These are phyloP conservation scores for Noctua pronuba DNA, from an alignment of 2,888 invertebrate species.

Conservation along the genomic window DNA sequence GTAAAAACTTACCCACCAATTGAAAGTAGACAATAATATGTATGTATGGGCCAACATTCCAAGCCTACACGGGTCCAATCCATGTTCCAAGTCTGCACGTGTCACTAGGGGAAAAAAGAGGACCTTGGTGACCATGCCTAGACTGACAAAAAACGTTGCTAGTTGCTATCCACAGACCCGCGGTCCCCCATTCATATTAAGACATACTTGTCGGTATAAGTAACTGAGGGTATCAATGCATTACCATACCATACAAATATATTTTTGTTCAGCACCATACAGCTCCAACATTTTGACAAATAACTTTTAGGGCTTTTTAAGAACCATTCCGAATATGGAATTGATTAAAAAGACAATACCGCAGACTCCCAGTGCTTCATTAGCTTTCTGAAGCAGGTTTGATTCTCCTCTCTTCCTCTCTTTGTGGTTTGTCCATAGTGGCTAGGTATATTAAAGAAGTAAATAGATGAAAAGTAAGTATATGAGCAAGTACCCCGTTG, in stretches of 20 bases:
- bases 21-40: neutral
- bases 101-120: neutral
- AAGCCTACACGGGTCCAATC: neutral
- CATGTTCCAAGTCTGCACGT: neutral
- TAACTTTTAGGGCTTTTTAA: neutral
- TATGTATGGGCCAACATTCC: neutral
- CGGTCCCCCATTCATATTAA: neutral
- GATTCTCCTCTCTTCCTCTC: neutral
- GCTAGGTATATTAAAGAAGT: neutral
- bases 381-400: neutral
- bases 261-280: neutral
- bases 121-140: neutral
- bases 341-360: neutral
- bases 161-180: neutral
- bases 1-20: neutral
- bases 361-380: neutral
- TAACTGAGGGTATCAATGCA: neutral
- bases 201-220: neutral
- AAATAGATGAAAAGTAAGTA: neutral
- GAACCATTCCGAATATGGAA: neutral
- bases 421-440: neutral
- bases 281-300: neutral
- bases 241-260: neutral
- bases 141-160: conserved; percentile 5
- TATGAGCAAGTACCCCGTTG: neutral